Conservation (phyloP, 2,888 invertebrate species). For the Dryocosmus kuriphilus region DNA sequence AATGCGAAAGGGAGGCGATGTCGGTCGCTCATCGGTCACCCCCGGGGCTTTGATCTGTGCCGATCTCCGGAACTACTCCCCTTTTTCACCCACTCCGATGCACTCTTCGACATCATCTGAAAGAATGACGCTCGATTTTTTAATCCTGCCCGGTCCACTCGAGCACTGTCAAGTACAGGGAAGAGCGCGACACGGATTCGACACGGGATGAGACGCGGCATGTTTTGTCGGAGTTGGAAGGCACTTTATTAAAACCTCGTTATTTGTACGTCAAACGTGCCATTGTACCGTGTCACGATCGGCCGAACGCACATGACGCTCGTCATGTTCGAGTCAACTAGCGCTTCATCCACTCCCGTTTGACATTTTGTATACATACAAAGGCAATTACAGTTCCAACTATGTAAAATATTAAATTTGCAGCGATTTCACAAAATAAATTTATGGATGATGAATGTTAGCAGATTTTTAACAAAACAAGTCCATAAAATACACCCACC, state of each 20-base stretch:
- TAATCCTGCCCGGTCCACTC: slow-evolving; percentile 58
- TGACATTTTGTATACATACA: slow-evolving; percentile 31
- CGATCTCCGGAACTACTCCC: slow-evolving; percentile 69
- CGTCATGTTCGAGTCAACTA: slow-evolving; percentile 46
- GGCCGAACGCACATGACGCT: slow-evolving; percentile 61
- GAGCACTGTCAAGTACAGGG: slow-evolving; percentile 51
- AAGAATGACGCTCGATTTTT: slow-evolving; percentile 61
- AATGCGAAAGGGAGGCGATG: slow-evolving; percentile 62
- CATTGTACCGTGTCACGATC: slow-evolving; percentile 52
- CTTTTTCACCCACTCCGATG: slow-evolving; percentile 67
- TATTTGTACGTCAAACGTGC: slow-evolving; percentile 64
- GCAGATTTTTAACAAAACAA: no score
- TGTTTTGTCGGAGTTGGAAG: slow-evolving; percentile 54
- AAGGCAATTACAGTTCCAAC: slow-evolving; percentile 4
- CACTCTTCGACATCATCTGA: slow-evolving; percentile 55
- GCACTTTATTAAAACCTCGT: slow-evolving; percentile 65
- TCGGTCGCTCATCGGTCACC: slow-evolving; percentile 67
- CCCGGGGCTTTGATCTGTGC: slow-evolving; percentile 75
- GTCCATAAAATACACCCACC: no score
- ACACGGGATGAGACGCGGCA: slow-evolving; percentile 50
- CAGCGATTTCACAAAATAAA: no score
- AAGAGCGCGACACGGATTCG: slow-evolving; percentile 45
- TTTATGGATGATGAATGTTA: no score
- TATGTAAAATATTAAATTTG: no score
- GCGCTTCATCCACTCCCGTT: slow-evolving; percentile 23